A percentile compares a stretch with the other conserved stretches of the same genome.
Conservation (phyloP, 2,797 vertebrate genomes). For the Cirrhinus mrigala region DNA sequence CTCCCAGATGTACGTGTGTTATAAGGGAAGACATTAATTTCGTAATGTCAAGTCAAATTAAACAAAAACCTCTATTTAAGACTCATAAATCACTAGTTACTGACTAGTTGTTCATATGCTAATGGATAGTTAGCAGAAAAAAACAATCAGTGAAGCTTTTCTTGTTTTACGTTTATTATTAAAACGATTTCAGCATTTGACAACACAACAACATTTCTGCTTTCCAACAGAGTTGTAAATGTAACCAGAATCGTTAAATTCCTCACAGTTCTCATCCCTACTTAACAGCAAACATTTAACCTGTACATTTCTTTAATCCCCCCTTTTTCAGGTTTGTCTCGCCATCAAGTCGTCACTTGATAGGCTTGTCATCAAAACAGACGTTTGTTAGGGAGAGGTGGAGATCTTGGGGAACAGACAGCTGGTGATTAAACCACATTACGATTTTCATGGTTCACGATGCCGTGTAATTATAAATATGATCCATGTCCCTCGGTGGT, state of each 20-base stretch:
- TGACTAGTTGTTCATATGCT: neutral
- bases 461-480: slow-evolving; percentile 57
- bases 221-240: neutral
- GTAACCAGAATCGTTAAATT: neutral
- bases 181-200: neutral
- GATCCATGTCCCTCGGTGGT: slow-evolving; percentile 52
- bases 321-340: neutral
- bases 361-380: slow-evolving; percentile 44
- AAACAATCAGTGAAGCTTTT: neutral
- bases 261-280: neutral
- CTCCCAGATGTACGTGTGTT: no score
- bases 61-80: neutral
- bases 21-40: neutral
- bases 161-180: neutral
- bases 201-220: neutral
- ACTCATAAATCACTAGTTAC: neutral
- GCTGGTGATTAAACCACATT: slow-evolving; percentile 54
- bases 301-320: neutral
- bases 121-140: neutral
- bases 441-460: slow-evolving; percentile 28
- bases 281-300: neutral
- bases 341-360: slow-evolving; percentile 23
- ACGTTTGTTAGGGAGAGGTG: slow-evolving; percentile 41
- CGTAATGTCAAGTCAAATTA: neutral
- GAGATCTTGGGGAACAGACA: slow-evolving; percentile 32